Evolutionary conservation across 2,113 vertebrate genomes (phyloP).

Genomic region (Bos indicus): DNA sequence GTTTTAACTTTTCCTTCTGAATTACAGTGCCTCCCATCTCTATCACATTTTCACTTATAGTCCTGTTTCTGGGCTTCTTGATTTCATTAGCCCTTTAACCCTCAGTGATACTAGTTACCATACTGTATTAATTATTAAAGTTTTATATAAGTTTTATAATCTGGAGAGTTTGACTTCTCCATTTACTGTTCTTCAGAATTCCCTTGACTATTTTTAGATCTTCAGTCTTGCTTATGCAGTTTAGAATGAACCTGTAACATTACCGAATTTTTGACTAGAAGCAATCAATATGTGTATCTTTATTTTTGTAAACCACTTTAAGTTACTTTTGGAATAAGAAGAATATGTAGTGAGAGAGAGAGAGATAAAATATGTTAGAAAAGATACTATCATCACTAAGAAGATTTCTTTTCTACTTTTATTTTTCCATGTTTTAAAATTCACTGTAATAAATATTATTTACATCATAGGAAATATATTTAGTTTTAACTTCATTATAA

Average conservation of each 20-base stretch:
- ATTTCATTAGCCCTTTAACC: not conserved
- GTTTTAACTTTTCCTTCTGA: not conserved
- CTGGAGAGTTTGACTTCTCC: not conserved
- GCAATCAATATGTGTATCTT: not conserved
- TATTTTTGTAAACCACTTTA: slow-evolving; percentile 19
- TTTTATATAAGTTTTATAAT: not conserved
- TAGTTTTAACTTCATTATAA: slow-evolving; percentile 13
- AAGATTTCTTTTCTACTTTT: not conserved
- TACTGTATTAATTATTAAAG: not conserved
- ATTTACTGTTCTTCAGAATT: slow-evolving; percentile 17
- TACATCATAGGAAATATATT: not conserved
- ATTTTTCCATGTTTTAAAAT: not conserved
- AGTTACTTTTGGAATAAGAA: not conserved
- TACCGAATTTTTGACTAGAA: not conserved
- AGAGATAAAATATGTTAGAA: not conserved
- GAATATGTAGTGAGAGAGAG: not conserved
- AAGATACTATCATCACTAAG: not conserved
- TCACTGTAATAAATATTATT: slow-evolving; percentile 2
- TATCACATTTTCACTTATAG: not conserved
- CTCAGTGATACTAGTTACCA: not conserved
- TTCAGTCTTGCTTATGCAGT: not conserved
- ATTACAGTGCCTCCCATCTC: not conserved
- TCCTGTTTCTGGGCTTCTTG: not conserved
- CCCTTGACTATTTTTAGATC: not conserved
- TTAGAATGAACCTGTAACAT: not conserved